Evolutionary conservation across 1,140 invertebrate species (phyloP).

Genomic region (Acromyrmex echinatior): DNA sequence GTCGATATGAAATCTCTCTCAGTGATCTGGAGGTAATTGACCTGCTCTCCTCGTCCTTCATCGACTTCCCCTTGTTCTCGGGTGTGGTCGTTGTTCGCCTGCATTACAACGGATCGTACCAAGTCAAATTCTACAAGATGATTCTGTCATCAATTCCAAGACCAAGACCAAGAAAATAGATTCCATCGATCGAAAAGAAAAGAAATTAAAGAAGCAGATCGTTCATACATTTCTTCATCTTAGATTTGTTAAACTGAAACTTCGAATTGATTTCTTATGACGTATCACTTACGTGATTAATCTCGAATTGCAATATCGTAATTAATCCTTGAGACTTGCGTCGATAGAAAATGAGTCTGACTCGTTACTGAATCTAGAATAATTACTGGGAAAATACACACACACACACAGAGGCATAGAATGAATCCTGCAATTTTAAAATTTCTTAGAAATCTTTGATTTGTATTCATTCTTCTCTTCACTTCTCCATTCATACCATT

Average conservation of each 20-base stretch:
- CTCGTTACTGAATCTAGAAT: not conserved
- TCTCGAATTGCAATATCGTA: not conserved
- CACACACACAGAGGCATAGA: too few species aligned
- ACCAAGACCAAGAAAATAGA: not conserved
- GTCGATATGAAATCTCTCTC: constrained; percentile 56
- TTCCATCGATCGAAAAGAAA: not conserved
- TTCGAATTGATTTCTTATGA: not conserved
- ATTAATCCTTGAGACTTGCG: not conserved
- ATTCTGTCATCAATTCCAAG: not conserved
- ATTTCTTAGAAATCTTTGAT: not conserved
- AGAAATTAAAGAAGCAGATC: not conserved
- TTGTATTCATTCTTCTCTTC: not conserved
- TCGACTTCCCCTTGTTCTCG: constrained; percentile 37
- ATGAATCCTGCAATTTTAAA: not conserved
- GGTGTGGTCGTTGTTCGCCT: constrained; percentile 27
- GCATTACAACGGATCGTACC: not conserved
- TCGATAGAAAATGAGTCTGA: not conserved
- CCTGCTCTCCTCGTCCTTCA: constrained; percentile 59
- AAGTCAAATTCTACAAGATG: constrained; percentile 20
- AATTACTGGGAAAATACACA: not conserved
- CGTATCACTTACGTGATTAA: not conserved
- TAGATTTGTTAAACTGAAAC: not conserved
- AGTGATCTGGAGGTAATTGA: constrained; percentile 64
- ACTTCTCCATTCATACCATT: constrained; percentile 17
- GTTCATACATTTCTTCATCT: not conserved